These are phyloP conservation scores for Megaustenia siamemsis DNA, from an alignment of 2,888 invertebrate species.

Conservation along the genomic window DNA sequence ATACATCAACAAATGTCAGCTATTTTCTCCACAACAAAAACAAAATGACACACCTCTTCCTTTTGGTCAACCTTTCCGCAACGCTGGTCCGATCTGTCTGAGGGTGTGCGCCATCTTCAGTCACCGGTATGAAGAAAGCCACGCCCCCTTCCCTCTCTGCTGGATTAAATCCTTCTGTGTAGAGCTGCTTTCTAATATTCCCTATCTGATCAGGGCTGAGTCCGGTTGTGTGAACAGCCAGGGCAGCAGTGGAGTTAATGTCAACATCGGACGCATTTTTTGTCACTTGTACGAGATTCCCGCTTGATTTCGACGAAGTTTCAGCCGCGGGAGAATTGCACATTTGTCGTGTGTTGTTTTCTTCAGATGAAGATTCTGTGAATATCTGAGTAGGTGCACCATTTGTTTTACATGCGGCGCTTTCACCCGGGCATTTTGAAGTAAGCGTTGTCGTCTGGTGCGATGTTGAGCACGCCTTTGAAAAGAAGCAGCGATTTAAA, in stretches of 20 bases:
- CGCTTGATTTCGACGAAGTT: neutral
- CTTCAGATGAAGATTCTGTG: neutral
- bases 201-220: constrained; percentile 40
- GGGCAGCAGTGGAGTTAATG: neutral
- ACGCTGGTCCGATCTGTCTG: constrained; percentile 14
- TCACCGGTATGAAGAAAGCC: constrained; percentile 48
- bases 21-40: no score
- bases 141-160: constrained; percentile 46
- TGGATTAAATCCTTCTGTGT: constrained; percentile 43
- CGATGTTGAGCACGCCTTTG: neutral
- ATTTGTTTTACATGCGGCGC: neutral
- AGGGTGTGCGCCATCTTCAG: constrained; percentile 38
- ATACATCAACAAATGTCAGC: no score
- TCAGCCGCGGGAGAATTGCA: neutral
- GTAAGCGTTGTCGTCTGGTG: neutral
- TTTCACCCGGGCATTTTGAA: neutral
- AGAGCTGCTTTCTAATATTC: constrained; percentile 42
- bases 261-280: neutral
- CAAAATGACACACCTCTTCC: constrained; percentile 28
- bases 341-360: neutral
- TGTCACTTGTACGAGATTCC: neutral
- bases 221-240: neutral
- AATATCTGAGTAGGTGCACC: neutral
- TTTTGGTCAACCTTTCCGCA: constrained; percentile 33
- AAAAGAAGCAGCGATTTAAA: neutral